A percentile compares a stretch with the other conserved stretches of the same genome.
phyloP scores from a whole-genome alignment of 2,888 invertebrate species.

The Phasia obesa region DNA sequence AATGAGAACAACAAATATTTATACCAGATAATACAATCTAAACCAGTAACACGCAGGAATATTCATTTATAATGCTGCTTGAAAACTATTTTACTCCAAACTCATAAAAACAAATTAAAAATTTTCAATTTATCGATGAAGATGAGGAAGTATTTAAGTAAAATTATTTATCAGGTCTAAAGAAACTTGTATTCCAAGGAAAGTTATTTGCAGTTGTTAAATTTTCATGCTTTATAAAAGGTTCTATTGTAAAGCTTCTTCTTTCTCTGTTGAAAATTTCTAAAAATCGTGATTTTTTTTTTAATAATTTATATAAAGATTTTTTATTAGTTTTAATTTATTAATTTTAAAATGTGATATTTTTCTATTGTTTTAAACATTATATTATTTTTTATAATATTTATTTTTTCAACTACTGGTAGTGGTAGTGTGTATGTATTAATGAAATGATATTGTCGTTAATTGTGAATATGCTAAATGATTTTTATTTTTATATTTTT shows the following conservation, averaged over 20 bases:
- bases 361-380: constrained; percentile 28
- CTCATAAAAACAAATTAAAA: constrained; percentile 14
- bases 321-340: constrained; percentile 21
- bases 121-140: background rate
- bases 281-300: constrained; percentile 48
- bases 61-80: constrained; percentile 55
- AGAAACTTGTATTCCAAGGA: background rate
- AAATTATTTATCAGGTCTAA: background rate
- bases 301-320: constrained; percentile 15
- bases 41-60: constrained; percentile 16
- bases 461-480: background rate
- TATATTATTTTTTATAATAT: constrained; percentile 27
- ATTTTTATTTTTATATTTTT: constrained; percentile 17
- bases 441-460: background rate
- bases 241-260: constrained; percentile 31
- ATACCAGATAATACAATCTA: constrained; percentile 24
- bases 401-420: constrained; percentile 8
- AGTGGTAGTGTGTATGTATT: constrained; percentile 22
- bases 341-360: constrained; percentile 63
- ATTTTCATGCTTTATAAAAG: background rate
- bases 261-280: background rate
- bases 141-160: background rate
- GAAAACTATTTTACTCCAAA: constrained; percentile 48
- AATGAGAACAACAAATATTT: constrained; percentile 31
- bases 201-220: background rate